Conservation (phyloP, 2,888 invertebrate genomes). For the Nasonia oneida region DNA sequence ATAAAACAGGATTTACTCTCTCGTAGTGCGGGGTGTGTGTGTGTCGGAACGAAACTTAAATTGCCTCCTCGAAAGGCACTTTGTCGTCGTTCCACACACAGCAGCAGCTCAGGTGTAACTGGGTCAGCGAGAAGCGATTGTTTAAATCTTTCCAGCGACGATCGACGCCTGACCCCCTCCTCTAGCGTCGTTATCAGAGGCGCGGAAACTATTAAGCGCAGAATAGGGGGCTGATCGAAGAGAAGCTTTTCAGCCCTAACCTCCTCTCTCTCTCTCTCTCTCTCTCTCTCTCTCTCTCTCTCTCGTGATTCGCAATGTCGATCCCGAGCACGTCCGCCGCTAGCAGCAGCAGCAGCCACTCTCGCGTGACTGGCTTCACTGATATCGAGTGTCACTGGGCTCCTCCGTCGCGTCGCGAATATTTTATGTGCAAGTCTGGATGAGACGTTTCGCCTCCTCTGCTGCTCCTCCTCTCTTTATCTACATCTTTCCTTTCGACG, state of each 20-base stretch:
- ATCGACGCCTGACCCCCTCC: background rate
- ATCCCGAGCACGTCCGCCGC: slow-evolving; percentile 56
- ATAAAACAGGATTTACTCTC: slow-evolving; percentile 27
- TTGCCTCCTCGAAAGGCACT: slow-evolving; percentile 23
- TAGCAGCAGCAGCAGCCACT: slow-evolving; percentile 1
- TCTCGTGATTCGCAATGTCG: slow-evolving; percentile 59
- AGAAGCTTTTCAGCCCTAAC: slow-evolving; percentile 48
- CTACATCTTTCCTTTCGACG: background rate
- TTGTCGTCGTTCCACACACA: slow-evolving; percentile 3
- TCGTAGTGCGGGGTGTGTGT: background rate
- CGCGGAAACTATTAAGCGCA: slow-evolving; percentile 56
- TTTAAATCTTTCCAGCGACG: background rate
- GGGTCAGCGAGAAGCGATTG: slow-evolving; percentile 25
- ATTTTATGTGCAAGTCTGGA: slow-evolving; percentile 62
- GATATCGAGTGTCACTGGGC: slow-evolving; percentile 63
- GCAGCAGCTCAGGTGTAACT: background rate
- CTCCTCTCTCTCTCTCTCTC: slow-evolving; percentile 20
- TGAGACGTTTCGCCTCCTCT: slow-evolving; percentile 50
- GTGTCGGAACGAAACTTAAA: background rate
- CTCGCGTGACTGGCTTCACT: slow-evolving; percentile 64
- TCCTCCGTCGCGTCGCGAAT: slow-evolving; percentile 61
- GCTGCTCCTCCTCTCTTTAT: slow-evolving; percentile 6
- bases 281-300: slow-evolving; percentile 4
- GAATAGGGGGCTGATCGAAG: slow-evolving; percentile 39
- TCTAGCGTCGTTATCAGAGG: background rate